Evolutionary conservation across 1,140 invertebrate species (phyloP).

Genomic region (Carposina sasakii): DNA sequence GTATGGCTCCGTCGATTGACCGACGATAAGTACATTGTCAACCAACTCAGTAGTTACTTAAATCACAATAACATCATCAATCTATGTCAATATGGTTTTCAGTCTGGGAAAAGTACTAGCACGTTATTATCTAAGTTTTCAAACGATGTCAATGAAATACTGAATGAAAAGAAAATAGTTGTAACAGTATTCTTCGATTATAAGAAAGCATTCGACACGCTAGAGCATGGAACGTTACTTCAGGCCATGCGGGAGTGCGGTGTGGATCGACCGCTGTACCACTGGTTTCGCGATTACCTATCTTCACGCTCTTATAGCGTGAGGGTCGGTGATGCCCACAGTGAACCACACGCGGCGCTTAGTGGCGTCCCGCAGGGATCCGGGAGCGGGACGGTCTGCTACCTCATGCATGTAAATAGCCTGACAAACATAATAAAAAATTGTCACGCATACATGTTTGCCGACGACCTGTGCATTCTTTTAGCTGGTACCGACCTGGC

Average conservation of each 20-base stretch:
- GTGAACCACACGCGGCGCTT: neutral
- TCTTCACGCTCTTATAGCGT: neutral
- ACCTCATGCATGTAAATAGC: constrained; percentile 6
- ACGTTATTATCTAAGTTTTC: constrained; percentile 7
- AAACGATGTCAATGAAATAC: neutral
- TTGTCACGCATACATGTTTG: neutral
- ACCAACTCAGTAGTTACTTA: neutral
- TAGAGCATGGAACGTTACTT: neutral
- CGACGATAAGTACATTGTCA: no score
- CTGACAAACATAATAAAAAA: neutral
- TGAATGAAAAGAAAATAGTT: neutral
- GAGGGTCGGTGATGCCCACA: neutral
- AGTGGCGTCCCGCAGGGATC: constrained; percentile 1
- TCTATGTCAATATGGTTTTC: constrained; percentile 1
- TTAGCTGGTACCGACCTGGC: neutral
- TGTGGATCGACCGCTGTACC: neutral
- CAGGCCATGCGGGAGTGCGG: constrained; percentile 1
- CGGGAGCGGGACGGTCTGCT: neutral
- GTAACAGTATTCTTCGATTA: constrained; percentile 1
- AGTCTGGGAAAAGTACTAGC: constrained; percentile 4
- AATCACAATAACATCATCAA: constrained; percentile 1
- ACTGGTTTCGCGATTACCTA: neutral
- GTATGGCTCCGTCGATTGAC: no score
- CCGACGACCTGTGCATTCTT: neutral
- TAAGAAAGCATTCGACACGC: constrained; percentile 3